Evolutionary conservation across 1,140 invertebrate species (phyloP).

Genomic region (Drosophila chauvacae): DNA sequence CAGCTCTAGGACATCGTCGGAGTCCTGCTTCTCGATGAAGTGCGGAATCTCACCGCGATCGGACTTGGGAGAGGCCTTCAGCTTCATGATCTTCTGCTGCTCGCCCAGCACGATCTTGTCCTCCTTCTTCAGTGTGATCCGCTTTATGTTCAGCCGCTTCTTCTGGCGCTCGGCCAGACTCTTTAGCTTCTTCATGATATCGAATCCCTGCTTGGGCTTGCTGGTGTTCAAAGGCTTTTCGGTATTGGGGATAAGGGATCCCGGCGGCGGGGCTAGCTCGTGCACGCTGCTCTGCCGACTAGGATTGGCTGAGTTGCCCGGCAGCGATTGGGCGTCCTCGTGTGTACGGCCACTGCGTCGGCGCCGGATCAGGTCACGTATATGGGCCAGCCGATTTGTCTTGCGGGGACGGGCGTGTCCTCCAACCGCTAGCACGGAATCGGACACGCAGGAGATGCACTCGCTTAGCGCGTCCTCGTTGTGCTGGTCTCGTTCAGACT

Average conservation of each 20-base stretch:
- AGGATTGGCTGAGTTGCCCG: slow-evolving; percentile 68
- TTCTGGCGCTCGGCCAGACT: slow-evolving; percentile 87
- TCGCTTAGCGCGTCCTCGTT: slow-evolving; percentile 80
- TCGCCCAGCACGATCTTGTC: slow-evolving; percentile 79
- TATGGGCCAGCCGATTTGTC: slow-evolving; percentile 66
- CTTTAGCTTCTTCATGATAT: slow-evolving; percentile 87
- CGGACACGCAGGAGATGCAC: slow-evolving; percentile 82
- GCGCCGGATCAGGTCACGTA: slow-evolving; percentile 65
- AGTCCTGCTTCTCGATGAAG: slow-evolving; percentile 84
- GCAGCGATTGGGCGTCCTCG: slow-evolving; percentile 81
- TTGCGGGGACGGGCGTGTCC: slow-evolving; percentile 68
- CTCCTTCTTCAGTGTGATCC: slow-evolving; percentile 84
- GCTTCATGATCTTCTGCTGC: slow-evolving; percentile 78
- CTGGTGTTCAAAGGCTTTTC: slow-evolving; percentile 52
- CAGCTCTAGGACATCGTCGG: slow-evolving; percentile 81
- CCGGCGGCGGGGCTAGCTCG: slow-evolving; percentile 68
- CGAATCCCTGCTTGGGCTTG: slow-evolving; percentile 84
- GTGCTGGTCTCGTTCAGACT: slow-evolving; percentile 53
- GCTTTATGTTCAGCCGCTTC: slow-evolving; percentile 85
- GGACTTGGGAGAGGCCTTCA: slow-evolving; percentile 82
- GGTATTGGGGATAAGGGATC: slow-evolving; percentile 56
- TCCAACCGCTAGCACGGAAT: slow-evolving; percentile 75
- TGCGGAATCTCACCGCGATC: slow-evolving; percentile 79
- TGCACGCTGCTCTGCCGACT: slow-evolving; percentile 75
- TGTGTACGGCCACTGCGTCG: slow-evolving; percentile 72